Base-by-base conservation (phyloP, 2,888 invertebrate species). In the Trichogramma evanescens region DNA sequence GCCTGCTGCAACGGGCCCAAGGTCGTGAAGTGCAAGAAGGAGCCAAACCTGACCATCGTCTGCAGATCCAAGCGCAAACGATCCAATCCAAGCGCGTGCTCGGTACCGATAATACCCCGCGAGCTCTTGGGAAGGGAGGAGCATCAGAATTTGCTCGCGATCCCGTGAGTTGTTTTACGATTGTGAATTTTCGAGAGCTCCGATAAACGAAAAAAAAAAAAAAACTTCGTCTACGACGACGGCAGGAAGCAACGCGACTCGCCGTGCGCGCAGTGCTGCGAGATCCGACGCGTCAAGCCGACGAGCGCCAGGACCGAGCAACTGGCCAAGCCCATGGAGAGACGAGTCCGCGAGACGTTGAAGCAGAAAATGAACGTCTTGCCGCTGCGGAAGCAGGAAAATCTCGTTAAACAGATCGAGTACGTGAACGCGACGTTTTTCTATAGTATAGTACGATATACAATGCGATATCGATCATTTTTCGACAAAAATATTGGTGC, bases 371-470 rank as follows among this genome's bases (percentile, higher is more conserved):
- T 67, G 2, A 56, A 56, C 0, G 65, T 60, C 5, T 56, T 77
- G n/a, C 69, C 74, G 4, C 62, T 69, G 2, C 65, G 69, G 38
- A 62, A 73, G 41, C 57, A 75, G 4, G 69, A 73, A 13, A 71
- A 72, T 64, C 67, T 77, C 40, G 67, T 74, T 3, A 70, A 69
- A 50, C 63, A 68, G 4, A 49, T 76, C 13, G 75, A 76, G 59
- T 65, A 26, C 26, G 3, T 26, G 26, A 26, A 26, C 2, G 26
- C 26, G 26, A 26, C 3, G 26, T 3, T 26, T 26, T 26, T 26
- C 26, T 26, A 26, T 26, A 26, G 26, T 26, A 26, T 26, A 26
- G 26, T 2, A 26, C 26, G 26, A 26, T 3, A 26, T 3, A 26
- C 26, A 2, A 26, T 2, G 26, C 26, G 26, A 26, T 26, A 26